Percentiles rank a stretch among this genome's conserved stretches.
Conservation (phyloP, 2,113 vertebrate species). For the Tricholaema leucomelas region DNA sequence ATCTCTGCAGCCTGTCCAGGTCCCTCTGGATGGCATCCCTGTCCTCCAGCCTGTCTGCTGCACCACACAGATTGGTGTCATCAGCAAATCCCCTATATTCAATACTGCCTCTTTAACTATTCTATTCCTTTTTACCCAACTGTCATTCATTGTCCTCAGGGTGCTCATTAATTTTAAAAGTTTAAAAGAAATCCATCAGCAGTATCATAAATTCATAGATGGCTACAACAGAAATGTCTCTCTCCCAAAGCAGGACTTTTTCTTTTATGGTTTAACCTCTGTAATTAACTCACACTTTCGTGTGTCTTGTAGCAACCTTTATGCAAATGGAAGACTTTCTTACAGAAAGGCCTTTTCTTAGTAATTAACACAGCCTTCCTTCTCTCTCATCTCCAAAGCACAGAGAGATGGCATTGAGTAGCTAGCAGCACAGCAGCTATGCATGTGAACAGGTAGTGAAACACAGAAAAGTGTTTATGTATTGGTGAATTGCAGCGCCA, state of each 20-base stretch:
- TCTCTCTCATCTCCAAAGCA: background rate
- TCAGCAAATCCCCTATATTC: no score
- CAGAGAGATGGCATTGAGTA: background rate
- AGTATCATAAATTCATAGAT: constrained; percentile 67
- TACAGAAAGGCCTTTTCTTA: constrained; percentile 50
- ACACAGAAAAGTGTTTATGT: background rate
- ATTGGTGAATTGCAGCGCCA: background rate
- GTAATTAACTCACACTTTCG: constrained; percentile 52
- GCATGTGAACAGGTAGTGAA: background rate
- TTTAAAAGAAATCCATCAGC: constrained; percentile 69
- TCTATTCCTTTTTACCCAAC: constrained; percentile 66
- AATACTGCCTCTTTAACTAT: constrained; percentile 28
- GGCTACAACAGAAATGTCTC: constrained; percentile 50
- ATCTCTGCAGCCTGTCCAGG: no score
- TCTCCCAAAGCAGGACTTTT: constrained; percentile 27
- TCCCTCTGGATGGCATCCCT: no score
- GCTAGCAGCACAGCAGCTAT: background rate
- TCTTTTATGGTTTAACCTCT: constrained; percentile 30
- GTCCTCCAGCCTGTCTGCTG: no score
- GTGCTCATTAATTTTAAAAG: constrained; percentile 71
- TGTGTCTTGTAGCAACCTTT: constrained; percentile 51
- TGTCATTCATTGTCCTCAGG: constrained; percentile 67
- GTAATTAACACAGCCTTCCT: constrained; percentile 56
- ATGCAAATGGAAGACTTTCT: constrained; percentile 57
- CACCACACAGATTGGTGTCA: no score